These are phyloP conservation scores for Mus caroli DNA, from an alignment of 2,797 vertebrate species.

Conservation along the genomic window DNA sequence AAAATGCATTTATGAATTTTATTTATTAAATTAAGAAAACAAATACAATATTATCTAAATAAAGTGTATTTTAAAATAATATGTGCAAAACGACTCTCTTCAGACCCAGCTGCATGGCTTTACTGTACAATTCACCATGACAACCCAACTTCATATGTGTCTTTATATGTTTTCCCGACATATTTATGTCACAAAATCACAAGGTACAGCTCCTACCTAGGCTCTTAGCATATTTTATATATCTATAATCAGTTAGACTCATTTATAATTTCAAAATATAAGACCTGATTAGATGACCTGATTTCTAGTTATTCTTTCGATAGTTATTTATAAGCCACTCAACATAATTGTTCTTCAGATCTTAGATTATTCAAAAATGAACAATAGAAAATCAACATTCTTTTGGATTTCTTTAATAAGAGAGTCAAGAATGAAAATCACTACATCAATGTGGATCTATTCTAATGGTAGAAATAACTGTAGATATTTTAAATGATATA, in stretches of 20 bases:
- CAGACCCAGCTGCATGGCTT: neutral
- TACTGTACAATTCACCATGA: neutral
- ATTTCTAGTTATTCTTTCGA: conserved; percentile 26
- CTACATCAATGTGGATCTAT: neutral
- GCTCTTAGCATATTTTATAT: neutral
- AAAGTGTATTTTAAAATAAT: neutral
- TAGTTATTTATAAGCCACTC: neutral
- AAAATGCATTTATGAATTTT: neutral
- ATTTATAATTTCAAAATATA: conserved; percentile 48
- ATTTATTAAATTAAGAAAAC: neutral
- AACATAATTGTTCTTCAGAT: conserved; percentile 21
- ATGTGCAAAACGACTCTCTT: neutral
- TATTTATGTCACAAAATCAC: neutral
- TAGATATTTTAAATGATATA: neutral
- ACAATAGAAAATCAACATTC: neutral
- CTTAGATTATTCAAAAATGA: neutral
- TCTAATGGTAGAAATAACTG: neutral
- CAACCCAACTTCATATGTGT: neutral
- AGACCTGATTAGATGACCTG: neutral
- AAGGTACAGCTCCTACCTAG: neutral
- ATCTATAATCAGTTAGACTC: neutral
- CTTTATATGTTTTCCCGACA: neutral
- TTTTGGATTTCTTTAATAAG: conserved; percentile 1
- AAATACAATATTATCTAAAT: neutral
- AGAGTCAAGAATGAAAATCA: conserved; percentile 4